Evolutionary conservation across 2,888 invertebrate species (phyloP).

Genomic region (Chesias legatella): DNA sequence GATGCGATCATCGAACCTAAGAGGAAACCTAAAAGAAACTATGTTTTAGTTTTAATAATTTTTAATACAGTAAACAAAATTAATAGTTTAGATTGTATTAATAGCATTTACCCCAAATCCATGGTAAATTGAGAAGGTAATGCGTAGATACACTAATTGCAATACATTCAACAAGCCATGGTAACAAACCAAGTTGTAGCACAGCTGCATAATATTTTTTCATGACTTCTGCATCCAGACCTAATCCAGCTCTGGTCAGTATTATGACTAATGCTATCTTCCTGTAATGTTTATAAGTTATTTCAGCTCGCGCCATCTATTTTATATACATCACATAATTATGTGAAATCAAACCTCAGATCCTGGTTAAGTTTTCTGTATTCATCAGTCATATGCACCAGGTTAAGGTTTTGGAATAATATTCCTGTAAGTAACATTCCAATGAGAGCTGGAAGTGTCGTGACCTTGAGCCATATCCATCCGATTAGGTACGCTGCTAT

Average conservation of each 20-base stretch:
- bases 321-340: background rate
- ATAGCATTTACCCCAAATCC: conserved; percentile 90
- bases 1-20: conserved; percentile 90
- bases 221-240: conserved; percentile 88
- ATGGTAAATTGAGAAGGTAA: conserved; percentile 86
- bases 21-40: conserved; percentile 73
- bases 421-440: conserved; percentile 89
- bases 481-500: conserved; percentile 87
- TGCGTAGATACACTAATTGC: conserved; percentile 82
- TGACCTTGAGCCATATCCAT: conserved; percentile 83
- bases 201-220: conserved; percentile 86
- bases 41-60: too few species aligned
- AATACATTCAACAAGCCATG: conserved; percentile 87
- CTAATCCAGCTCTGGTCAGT: conserved; percentile 90
- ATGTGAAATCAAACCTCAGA: conserved; percentile 71
- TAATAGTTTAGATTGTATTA: conserved; percentile 17
- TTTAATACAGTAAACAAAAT: background rate
- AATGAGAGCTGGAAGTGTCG: conserved; percentile 86
- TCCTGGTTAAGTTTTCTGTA: conserved; percentile 83
- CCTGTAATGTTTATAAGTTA: conserved; percentile 66
- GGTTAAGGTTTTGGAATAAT: conserved; percentile 82
- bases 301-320: background rate
- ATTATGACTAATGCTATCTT: conserved; percentile 92
- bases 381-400: conserved; percentile 81
- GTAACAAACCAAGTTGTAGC: conserved; percentile 87